These are phyloP conservation scores for Andrena minutula DNA, from an alignment of 2,888 invertebrate species.

Conservation along the genomic window DNA sequence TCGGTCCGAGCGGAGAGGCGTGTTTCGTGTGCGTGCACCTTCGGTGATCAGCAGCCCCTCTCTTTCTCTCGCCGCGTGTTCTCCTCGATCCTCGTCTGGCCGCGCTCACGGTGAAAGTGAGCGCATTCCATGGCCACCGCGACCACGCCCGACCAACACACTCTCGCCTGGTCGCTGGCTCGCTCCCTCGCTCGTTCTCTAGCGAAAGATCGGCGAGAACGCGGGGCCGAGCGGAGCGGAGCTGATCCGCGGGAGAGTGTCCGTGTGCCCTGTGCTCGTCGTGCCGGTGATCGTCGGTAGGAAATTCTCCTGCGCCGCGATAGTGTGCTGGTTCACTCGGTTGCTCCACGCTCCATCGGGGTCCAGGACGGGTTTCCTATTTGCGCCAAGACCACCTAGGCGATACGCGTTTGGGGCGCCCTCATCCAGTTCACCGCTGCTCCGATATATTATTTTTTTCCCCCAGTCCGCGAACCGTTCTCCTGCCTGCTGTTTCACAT, in stretches of 20 bases:
- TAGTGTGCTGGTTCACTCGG: slow-evolving; percentile 20
- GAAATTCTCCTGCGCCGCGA: slow-evolving; percentile 52
- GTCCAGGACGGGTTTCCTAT: slow-evolving; percentile 67
- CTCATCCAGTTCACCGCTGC: slow-evolving; percentile 47
- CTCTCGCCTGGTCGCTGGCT: slow-evolving; percentile 57
- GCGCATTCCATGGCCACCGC: slow-evolving; percentile 85
- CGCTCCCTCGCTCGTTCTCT: slow-evolving; percentile 23
- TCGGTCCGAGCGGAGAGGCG: slow-evolving; percentile 39
- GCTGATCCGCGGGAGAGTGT: slow-evolving; percentile 59
- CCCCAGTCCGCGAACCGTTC: neutral
- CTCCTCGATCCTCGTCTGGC: slow-evolving; percentile 68
- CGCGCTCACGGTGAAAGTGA: slow-evolving; percentile 84
- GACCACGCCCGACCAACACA: slow-evolving; percentile 84
- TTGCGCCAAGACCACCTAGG: slow-evolving; percentile 61
- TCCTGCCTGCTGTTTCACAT: neutral
- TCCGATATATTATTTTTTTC: slow-evolving; percentile 31
- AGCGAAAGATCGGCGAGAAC: slow-evolving; percentile 64
- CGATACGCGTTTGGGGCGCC: slow-evolving; percentile 60
- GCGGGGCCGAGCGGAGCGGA: slow-evolving; percentile 30
- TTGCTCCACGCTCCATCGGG: slow-evolving; percentile 49
- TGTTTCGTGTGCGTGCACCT: slow-evolving; percentile 71
- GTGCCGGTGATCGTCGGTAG: slow-evolving; percentile 55
- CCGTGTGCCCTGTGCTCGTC: slow-evolving; percentile 39
- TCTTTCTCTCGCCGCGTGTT: slow-evolving; percentile 59
- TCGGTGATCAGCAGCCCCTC: slow-evolving; percentile 51